phyloP scores from a whole-genome alignment of 2,888 invertebrate species.

The Leptogaster cylindrica region DNA sequence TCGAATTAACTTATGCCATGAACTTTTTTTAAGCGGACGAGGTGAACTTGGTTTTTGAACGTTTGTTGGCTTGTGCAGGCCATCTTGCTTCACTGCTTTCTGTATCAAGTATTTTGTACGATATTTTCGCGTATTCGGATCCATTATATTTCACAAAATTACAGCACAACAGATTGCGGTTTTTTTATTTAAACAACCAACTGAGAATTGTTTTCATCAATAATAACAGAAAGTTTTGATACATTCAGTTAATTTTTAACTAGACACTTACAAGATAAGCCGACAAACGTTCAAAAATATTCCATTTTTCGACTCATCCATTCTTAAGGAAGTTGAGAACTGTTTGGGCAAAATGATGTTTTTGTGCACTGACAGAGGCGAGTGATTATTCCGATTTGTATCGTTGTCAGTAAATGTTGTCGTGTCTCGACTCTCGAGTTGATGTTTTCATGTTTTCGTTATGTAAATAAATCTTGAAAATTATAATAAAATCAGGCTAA shows the following conservation, averaged over 20 bases:
- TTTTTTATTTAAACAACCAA: no score
- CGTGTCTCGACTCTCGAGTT: constrained; percentile 5
- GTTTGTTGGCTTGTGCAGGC: not conserved
- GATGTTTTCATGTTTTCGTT: constrained; percentile 43
- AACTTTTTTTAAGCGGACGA: constrained; percentile 50
- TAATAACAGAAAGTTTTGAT: no score
- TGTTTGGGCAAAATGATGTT: constrained; percentile 15
- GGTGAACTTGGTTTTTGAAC: constrained; percentile 13
- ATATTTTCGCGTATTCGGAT: constrained; percentile 11
- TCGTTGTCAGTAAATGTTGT: constrained; percentile 4
- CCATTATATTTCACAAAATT: constrained; percentile 16
- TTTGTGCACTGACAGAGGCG: not conserved
- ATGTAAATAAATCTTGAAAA: constrained; percentile 42
- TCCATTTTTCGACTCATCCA: constrained; percentile 11
- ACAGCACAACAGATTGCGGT: no score
- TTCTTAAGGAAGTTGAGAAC: constrained; percentile 12
- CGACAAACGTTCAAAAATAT: constrained; percentile 15
- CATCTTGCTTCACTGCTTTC: constrained; percentile 58
- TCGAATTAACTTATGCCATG: constrained; percentile 67
- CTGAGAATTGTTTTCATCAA: no score
- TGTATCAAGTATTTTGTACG: constrained; percentile 54
- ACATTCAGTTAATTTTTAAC: not conserved
- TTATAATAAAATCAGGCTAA: constrained; percentile 28
- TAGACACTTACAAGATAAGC: not conserved
- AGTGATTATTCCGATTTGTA: not conserved